A percentile compares a stretch with the other conserved stretches of the same genome.
Conservation (phyloP, 2,113 vertebrate genomes). For the Hucho hucho region DNA sequence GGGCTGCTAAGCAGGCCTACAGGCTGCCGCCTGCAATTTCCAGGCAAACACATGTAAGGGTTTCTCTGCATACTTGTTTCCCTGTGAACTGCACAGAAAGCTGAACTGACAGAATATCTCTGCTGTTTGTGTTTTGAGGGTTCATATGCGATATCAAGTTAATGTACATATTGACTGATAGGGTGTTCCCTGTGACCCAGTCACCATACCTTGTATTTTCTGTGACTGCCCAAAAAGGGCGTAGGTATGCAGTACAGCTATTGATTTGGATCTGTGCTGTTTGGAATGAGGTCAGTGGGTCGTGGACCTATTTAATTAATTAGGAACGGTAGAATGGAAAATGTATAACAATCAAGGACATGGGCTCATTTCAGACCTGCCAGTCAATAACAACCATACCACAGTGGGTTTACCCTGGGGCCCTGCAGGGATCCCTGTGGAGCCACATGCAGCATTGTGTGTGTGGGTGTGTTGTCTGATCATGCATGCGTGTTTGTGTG, state of each 20-base stretch:
- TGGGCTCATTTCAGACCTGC: slow-evolving; percentile 74
- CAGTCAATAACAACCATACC: slow-evolving; percentile 72
- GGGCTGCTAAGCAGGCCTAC: background rate
- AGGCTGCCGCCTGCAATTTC: slow-evolving; percentile 29
- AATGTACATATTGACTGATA: background rate
- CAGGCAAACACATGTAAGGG: slow-evolving; percentile 29
- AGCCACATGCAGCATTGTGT: slow-evolving; percentile 36
- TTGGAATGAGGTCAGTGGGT: slow-evolving; percentile 74
- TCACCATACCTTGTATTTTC: too few relatives aligned
- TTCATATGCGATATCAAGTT: too few relatives aligned
- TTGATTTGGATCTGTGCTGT: slow-evolving; percentile 27
- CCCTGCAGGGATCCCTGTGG: slow-evolving; percentile 41
- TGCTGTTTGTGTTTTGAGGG: background rate
- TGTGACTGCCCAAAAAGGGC: background rate
- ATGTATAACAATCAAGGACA: slow-evolving; percentile 73
- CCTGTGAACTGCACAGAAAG: background rate
- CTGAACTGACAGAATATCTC: background rate
- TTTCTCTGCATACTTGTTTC: slow-evolving; percentile 7
- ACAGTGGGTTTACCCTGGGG: slow-evolving; percentile 56
- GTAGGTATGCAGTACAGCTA: slow-evolving; percentile 17
- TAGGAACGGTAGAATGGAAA: slow-evolving; percentile 71
- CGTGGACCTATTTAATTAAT: slow-evolving; percentile 77
- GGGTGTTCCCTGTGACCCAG: background rate
- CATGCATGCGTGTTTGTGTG: background rate
- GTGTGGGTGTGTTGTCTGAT: slow-evolving; percentile 4